Base-by-base conservation (phyloP, 2,797 vertebrate genomes). In the Acrossocheilus fasciatus region DNA sequence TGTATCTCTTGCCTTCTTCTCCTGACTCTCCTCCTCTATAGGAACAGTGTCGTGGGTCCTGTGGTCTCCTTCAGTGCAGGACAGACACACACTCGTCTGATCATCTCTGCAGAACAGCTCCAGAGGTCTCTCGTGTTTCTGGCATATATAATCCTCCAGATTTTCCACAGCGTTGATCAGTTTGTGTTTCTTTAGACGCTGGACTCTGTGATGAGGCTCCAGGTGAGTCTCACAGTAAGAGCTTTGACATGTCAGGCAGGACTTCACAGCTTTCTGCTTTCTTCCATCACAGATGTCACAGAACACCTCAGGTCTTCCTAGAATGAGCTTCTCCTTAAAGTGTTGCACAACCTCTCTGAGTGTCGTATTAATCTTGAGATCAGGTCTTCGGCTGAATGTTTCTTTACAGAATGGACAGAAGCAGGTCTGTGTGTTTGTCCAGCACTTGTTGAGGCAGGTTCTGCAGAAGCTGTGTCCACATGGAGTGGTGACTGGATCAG, bases 391-490 rank as follows among this genome's bases (percentile, higher is more conserved):
- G 69, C 2, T n/a, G 20, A 43, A 70, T 23, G 0, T 6, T 12
- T 43, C 69, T 43, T 43, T 72, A 72, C 69, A 72, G 39, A 72
- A 0, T 12, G 69, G 69, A n/a, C 69, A 72, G 39, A 43, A 72
- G 69, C 39, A 70, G 69, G 10, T 14, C 39, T n/a, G 39, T 70
- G 69, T 3, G 20, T 70, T 6, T 20, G 68, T 3, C 69, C 69
- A 70, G 69, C 1, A 3, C 36, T 70, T 1, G 20, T 0, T 70
- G 10, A 70, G 18, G 69, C 69, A 72, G 39, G 69, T 6, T 72
- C 69, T 72, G 69, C 69, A 72, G 69, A 43, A 72, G 69, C n/a
- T 72, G 69, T 72, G 69, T 72, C 39, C 69, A 72, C 69, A 72
- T 72, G 69, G 69, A 43, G 69, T n/a, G 20, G 69, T 72, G 69